phyloP scores from a whole-genome alignment of 1,140 invertebrate genomes.

The Matsumurasca onukii region DNA sequence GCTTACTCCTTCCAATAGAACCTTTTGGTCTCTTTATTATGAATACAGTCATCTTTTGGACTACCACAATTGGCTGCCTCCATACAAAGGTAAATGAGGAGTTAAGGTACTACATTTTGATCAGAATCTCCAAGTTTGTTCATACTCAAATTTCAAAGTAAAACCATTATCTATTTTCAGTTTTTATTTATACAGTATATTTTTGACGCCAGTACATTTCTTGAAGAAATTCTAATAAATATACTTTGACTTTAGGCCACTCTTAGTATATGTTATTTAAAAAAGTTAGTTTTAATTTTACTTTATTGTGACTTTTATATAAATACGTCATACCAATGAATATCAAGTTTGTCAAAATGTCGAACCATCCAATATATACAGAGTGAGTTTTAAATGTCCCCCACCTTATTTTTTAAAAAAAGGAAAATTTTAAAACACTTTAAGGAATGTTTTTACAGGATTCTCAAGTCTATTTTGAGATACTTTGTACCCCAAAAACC shows the following conservation, averaged over 20 bases:
- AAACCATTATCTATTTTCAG: neutral
- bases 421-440: no score
- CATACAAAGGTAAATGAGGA: slow-evolving; percentile 66
- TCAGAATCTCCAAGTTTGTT: neutral
- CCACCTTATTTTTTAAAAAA: no score
- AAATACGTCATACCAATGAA: no score
- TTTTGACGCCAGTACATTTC: no score
- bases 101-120: neutral
- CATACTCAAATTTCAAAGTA: neutral
- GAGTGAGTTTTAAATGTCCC: no score
- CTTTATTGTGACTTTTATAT: no score
- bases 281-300: neutral
- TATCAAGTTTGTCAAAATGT: neutral
- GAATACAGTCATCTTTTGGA: slow-evolving; percentile 69
- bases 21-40: slow-evolving; percentile 73
- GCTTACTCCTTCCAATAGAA: slow-evolving; percentile 66
- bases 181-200: neutral
- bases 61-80: slow-evolving; percentile 71
- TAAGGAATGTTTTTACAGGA: no score
- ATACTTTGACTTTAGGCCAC: neutral
- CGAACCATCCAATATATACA: no score
- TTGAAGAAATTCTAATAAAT: no score
- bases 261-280: neutral
- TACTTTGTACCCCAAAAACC: neutral
- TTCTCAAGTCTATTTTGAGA: neutral